phyloP scores from a whole-genome alignment of 64 coral and sea anemone genomes.

The Montipora sp. region DNA sequence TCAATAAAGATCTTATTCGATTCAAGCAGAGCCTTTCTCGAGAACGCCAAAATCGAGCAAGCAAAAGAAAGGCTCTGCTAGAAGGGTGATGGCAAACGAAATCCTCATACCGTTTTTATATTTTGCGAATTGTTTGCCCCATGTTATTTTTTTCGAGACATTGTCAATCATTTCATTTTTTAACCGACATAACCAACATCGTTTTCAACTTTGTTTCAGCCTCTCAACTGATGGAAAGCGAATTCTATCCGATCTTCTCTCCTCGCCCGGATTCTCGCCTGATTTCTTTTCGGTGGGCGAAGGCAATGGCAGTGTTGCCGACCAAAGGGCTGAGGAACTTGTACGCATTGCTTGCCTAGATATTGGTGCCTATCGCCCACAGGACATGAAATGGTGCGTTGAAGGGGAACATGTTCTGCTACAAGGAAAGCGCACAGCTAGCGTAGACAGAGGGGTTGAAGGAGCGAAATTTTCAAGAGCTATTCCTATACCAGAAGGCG shows the following conservation, averaged over 20 bases:
- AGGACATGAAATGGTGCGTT: slow-evolving; percentile 41
- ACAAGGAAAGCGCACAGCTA: slow-evolving; percentile 15
- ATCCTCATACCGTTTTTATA: too few relatives aligned
- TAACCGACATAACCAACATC: neutral
- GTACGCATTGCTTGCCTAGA: slow-evolving; percentile 54
- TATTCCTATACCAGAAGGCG: slow-evolving; percentile 41
- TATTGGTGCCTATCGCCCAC: slow-evolving; percentile 29
- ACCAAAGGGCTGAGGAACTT: neutral
- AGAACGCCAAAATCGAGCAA: too few relatives aligned
- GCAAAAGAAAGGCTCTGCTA: too few relatives aligned
- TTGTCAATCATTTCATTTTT: neutral
- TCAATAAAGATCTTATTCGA: too few relatives aligned
- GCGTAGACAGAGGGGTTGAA: neutral
- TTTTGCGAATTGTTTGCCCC: too few relatives aligned
- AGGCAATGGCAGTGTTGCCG: neutral
- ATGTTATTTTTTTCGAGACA: too few relatives aligned
- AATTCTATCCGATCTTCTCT: neutral
- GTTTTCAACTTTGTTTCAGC: slow-evolving; percentile 8
- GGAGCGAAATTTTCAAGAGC: slow-evolving; percentile 51
- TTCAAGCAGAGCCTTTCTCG: too few relatives aligned
- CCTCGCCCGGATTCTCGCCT: neutral
- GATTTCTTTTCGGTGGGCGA: slow-evolving; percentile 49
- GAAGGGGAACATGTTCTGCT: slow-evolving; percentile 47
- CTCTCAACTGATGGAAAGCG: neutral
- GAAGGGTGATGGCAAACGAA: too few relatives aligned